Evolutionary conservation across 2,797 vertebrate genomes (phyloP), one percentile per base, ranked within the genome.

Genomic region (Cuniculus paca): DNA sequence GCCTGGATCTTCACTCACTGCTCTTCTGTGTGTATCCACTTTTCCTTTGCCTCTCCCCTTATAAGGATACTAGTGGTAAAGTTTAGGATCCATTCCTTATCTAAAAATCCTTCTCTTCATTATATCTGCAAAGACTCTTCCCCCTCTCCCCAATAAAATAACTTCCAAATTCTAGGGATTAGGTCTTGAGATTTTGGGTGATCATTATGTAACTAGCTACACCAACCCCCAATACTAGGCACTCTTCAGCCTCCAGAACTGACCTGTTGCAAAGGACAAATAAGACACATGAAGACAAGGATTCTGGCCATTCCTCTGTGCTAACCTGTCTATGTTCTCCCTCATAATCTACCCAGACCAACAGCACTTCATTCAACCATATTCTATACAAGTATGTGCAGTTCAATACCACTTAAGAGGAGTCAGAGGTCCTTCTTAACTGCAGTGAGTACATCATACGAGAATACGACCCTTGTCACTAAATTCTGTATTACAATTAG

Each of bases 401-500:
- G 1, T 36, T 72, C 26, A 63, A 5, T 81, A 13, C 70, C 58
- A 91, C 70, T n/a, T 36, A 85, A 50, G 45, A 81, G 70, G 45
- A 81, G 77, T 42, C 68, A 82, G 34, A 86, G 28, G 3, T 22
- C 34, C 19, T 85, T 91, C 22, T 60, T n/a, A 68, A n/a, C 39
- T 93, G n/a, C 3, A 88, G 26, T 36, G 26, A 61, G 14, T 70
- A 6, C 39, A 63, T 68, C 4, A 82, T 24, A 90, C 34, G n/a
- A 95, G 1, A 34, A 56, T 81, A 74, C 61, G 60, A 48, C 9
- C 28, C 42, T 26, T 65, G 12, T 74, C 28, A 74, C 20, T 81
- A 85, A 68, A 80, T 28, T 50, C 14, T 72, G n/a, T 72, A 12
- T 87, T 90, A 70, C 28, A 58, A 87, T 86, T 65, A 95, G 45